Evolutionary conservation across 1,140 invertebrate species (phyloP), one percentile per base, ranked within the genome.

Genomic region (Drosophila ambigua): DNA sequence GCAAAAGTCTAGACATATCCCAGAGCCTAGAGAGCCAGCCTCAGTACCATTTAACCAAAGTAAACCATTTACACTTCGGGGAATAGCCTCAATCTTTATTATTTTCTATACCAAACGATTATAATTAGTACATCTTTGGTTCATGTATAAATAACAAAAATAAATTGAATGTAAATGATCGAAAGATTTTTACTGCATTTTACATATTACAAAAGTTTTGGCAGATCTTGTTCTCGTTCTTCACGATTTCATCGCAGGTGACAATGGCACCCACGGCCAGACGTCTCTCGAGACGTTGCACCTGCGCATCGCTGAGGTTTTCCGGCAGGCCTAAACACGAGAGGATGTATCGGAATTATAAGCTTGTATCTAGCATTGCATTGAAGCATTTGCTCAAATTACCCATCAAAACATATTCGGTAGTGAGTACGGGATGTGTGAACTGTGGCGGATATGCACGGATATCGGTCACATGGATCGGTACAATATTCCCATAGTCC

Each of bases 401-500:
- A 66, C 73, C 90, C 52, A 83, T 61, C 41, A 91, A 48, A 28
- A 55, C 69, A 41, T 72, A 80, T 46, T 85, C 79, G 2, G 53
- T 58, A 13, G 88, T 91, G 49, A 88, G 26, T 46, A 88, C 53
- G 2, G 90, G 88, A 46, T 57, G 90, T 4, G 16, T 78, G 57
- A 91, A 88, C 26, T 91, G 73, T 24, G 54, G 46, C 3, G 90
- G 88, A 63, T 91, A 91, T 3, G 64, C 77, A 5, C 75, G 77
- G 54, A 91, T 91, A 9, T 90, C 57, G 2, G 76, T 28, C 0
- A 91, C 60, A 45, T 77, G 59, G 0, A 69, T 66, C 1, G 77
- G 63, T 2, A 54, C 53, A 35, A 91, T 80, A 35, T 91, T 90
- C 0, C 90, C 90, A 35, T 91, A 90, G 45, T 91, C 90, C 2